A percentile compares a stretch with the other conserved stretches of the same genome.
phyloP scores from a whole-genome alignment of 1,140 invertebrate genomes.

The Drosophila tristis region DNA sequence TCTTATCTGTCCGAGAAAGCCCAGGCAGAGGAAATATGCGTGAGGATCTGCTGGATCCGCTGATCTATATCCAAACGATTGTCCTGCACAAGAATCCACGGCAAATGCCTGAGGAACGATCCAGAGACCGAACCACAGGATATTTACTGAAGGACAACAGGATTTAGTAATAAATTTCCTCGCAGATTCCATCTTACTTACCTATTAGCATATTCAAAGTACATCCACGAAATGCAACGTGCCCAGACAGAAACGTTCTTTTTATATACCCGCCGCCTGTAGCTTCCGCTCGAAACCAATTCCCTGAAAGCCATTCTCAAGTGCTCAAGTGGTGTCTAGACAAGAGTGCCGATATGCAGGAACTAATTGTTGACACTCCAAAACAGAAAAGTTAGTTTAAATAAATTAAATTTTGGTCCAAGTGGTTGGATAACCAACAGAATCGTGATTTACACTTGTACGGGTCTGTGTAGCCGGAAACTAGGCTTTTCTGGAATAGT shows the following conservation, averaged over 20 bases:
- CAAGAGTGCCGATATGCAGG: not conserved
- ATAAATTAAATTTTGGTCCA: conserved; percentile 20
- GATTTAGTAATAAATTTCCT: not conserved
- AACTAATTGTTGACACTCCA: conserved; percentile 6
- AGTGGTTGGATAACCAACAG: not conserved
- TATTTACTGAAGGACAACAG: conserved; percentile 22
- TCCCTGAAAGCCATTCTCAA: conserved; percentile 44
- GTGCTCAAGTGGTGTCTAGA: conserved; percentile 16
- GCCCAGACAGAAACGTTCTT: not conserved
- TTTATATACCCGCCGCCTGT: conserved; percentile 43
- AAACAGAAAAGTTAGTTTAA: conserved; percentile 24
- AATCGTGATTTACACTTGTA: conserved; percentile 1
- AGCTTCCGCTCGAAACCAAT: conserved; percentile 20
- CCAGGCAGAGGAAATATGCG: conserved; percentile 57
- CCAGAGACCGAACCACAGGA: conserved; percentile 65
- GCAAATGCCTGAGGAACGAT: conserved; percentile 55
- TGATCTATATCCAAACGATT: conserved; percentile 59
- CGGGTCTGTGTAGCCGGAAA: not conserved
- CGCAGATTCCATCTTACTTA: conserved; percentile 32
- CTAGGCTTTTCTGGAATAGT: no score
- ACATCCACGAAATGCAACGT: conserved; percentile 41
- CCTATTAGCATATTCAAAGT: conserved; percentile 59
- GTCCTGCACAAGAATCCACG: conserved; percentile 46
- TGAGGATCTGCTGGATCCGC: conserved; percentile 42
- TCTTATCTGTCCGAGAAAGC: conserved; percentile 45